Evolutionary conservation across 2,797 vertebrate species (phyloP).

Genomic region (Ptychadena robeensis): DNA sequence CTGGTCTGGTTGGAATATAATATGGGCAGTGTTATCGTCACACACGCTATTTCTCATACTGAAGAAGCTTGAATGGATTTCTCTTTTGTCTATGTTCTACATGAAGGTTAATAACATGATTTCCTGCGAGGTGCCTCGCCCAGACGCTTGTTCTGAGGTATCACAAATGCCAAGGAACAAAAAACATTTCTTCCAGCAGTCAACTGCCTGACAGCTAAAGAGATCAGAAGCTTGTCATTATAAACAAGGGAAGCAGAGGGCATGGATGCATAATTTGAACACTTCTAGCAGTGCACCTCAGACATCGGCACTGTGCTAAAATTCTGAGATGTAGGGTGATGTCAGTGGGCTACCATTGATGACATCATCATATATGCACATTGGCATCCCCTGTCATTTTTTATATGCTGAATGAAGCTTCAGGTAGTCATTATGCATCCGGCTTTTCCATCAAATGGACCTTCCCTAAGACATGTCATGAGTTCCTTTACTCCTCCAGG

Average conservation of each 20-base stretch:
- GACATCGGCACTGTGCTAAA: not conserved
- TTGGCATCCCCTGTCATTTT: not conserved
- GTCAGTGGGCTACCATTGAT: not conserved
- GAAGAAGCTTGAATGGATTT: not conserved
- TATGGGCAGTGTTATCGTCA: too few relatives aligned
- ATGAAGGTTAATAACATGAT: not conserved
- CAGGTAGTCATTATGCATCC: too few relatives aligned
- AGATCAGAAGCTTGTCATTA: not conserved
- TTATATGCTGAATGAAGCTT: not conserved
- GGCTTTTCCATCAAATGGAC: too few relatives aligned
- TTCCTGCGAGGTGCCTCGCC: not conserved
- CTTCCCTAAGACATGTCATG: too few relatives aligned
- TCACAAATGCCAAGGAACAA: not conserved
- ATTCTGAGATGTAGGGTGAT: not conserved
- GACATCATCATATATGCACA: not conserved
- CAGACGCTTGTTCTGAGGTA: conserved; percentile 2
- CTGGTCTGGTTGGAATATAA: not conserved
- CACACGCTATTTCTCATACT: not conserved
- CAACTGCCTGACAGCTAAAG: not conserved
- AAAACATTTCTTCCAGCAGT: conserved; percentile 1
- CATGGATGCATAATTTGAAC: not conserved
- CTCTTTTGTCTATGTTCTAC: not conserved
- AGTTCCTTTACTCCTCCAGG: too few relatives aligned
- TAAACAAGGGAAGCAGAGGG: not conserved
- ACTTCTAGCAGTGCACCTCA: not conserved